Percentiles rank a stretch among this genome's conserved stretches.
These are phyloP conservation scores for Caenorhabditis drosophilae DNA, from an alignment of 2,888 invertebrate genomes.

Conservation along the genomic window DNA sequence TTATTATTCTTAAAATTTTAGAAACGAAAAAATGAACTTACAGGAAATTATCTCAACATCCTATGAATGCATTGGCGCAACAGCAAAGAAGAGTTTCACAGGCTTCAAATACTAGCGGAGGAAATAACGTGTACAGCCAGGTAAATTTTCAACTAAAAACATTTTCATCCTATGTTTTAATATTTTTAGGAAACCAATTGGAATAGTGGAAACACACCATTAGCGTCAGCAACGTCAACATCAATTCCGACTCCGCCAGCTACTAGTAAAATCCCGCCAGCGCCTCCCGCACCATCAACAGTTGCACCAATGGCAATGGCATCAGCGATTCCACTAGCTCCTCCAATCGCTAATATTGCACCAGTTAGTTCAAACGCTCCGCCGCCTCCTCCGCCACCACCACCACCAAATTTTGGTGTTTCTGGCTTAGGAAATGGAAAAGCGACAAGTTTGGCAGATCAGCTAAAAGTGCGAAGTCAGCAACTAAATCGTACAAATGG, in stretches of 20 bases:
- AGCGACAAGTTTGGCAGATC: constrained; percentile 30
- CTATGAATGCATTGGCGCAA: constrained; percentile 19
- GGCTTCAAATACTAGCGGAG: constrained; percentile 30
- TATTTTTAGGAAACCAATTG: constrained; percentile 1
- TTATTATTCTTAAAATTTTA: too few species aligned
- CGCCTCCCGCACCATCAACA: constrained; percentile 18
- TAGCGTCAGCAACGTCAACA: background rate
- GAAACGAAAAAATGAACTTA: too few species aligned
- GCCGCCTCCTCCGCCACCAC: constrained; percentile 43
- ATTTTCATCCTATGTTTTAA: too few species aligned
- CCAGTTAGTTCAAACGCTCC: constrained; percentile 23
- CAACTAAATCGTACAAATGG: constrained; percentile 27
- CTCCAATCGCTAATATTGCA: constrained; percentile 12
- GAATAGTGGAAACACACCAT: background rate
- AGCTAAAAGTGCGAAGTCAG: constrained; percentile 25
- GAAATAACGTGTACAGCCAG: background rate
- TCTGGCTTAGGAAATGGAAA: background rate
- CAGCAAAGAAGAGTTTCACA: constrained; percentile 47
- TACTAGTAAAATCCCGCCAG: background rate
- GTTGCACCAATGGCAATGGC: too few species aligned
- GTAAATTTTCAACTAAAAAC: background rate
- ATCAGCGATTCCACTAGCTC: constrained; percentile 37
- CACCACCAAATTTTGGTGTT: constrained; percentile 17
- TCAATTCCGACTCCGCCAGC: background rate
- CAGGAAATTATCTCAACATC: too few species aligned